Evolutionary conservation across 2,113 vertebrate species (phyloP), one percentile per base, ranked within the genome.

Genomic region (Ifrita kowaldi): DNA sequence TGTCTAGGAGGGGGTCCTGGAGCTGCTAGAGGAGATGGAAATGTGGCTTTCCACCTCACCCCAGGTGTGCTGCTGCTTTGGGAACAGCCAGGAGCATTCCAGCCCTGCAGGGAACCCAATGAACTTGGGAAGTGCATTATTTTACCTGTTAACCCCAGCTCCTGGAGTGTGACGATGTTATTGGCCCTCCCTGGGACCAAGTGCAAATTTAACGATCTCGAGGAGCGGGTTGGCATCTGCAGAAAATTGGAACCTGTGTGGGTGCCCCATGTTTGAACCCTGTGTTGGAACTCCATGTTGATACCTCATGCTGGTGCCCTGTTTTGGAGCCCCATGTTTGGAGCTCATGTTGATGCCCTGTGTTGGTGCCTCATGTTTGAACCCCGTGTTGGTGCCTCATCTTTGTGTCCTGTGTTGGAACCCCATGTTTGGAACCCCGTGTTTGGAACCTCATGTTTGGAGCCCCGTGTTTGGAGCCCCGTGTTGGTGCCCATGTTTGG

Each of bases 91-190:
- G 14, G 59, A 49, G 75, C 60, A 3, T 20, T 22, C 30, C 63
- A 60, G 52, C 14, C 30, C 47, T 12, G 32, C 16, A 39, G 37
- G 7, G 6, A 56, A 27, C 32, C 44, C 2, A 1, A 0, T 0
- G 0, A 37, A 47, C 64, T 21, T 19, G 65, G 68, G 79, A 27
- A 33, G 33, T 3, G 32, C 23, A 2, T 39, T 30, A 39, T 64
- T 91, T 57, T 17, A 23, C 60, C 57, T 50, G 37, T 41, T 24
- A 65, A 56, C 32, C 33, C 10, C 76, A 60, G 62, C 16, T 41
- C 47, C 32, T 26, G 69, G 27, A 56, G 63, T 5, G 12, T 37
- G 53, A 39, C 0, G 0, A 53, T 33, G 6, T 14, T 22, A 42
- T 12, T 13, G 16, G 69, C 57, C 18, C 80, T 69, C 41, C 52